These are phyloP conservation scores for Zoanthus sociatus DNA, from an alignment of 92 coral and sea anemone species.

Conservation along the genomic window DNA sequence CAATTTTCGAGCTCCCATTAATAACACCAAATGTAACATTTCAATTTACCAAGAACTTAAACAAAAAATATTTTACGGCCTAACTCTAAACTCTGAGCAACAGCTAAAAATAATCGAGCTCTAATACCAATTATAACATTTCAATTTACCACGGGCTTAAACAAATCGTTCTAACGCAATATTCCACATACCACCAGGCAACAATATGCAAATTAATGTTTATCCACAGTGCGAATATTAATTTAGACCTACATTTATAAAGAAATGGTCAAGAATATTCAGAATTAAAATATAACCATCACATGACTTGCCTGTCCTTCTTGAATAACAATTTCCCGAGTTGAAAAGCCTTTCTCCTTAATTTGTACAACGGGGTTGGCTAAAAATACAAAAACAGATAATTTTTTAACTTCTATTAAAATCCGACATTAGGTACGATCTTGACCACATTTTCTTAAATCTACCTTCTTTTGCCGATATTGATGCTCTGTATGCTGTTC, in stretches of 20 bases:
- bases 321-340: not conserved
- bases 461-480: slow-evolving; percentile 8
- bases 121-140: no score
- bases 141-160: no score
- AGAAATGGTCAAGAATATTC: not conserved
- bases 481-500: no score
- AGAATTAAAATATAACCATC: not conserved
- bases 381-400: not conserved
- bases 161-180: no score
- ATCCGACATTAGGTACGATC: not conserved
- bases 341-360: slow-evolving; percentile 23
- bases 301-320: slow-evolving; percentile 34
- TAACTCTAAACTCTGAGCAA: not conserved
- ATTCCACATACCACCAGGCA: no score
- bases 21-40: no score
- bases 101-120: not conserved
- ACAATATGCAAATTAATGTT: no score
- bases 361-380: slow-evolving; percentile 1
- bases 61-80: not conserved
- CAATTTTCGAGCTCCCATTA: no score
- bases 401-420: no score
- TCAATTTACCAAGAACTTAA: no score
- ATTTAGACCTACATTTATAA: no score
- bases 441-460: not conserved
- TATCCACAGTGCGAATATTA: no score